These are phyloP conservation scores for Hozukius guyotensis DNA, from an alignment of 2,797 vertebrate species.

Conservation along the genomic window DNA sequence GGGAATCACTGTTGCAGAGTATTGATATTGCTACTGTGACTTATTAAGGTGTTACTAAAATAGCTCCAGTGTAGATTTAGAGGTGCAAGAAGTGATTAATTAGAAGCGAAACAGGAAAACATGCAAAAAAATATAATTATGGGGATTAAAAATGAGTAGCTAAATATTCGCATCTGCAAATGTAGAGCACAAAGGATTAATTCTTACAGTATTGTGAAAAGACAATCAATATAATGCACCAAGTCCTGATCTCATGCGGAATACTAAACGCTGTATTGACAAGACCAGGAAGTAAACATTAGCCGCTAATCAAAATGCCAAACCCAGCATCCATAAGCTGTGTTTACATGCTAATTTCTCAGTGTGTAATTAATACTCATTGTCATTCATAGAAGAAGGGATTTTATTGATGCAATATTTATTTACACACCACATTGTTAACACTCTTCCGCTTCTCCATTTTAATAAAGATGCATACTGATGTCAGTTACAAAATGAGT, in stretches of 20 bases:
- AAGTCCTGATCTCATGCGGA: not conserved
- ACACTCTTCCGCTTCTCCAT: not conserved
- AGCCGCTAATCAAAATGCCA: conserved; percentile 15
- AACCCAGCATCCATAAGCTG: not conserved
- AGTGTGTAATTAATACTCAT: conserved; percentile 19
- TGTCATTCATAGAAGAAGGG: not conserved
- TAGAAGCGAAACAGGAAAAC: not conserved
- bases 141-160: not conserved
- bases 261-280: not conserved
- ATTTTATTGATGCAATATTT: conserved; percentile 3
- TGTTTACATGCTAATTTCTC: conserved; percentile 24
- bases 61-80: not conserved
- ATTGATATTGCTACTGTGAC: not conserved
- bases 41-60: not conserved
- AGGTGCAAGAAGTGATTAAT: not conserved
- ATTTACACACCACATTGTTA: conserved; percentile 4
- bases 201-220: not conserved
- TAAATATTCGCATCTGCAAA: not conserved
- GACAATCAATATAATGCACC: not conserved
- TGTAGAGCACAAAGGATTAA: not conserved
- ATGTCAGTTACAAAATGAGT: conserved; percentile 23
- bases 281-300: conserved; percentile 18
- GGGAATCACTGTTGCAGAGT: not conserved
- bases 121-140: not conserved
- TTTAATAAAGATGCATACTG: conserved; percentile 1